phyloP scores from a whole-genome alignment of 2,888 invertebrate species.

The Microctonus hyperodae region DNA sequence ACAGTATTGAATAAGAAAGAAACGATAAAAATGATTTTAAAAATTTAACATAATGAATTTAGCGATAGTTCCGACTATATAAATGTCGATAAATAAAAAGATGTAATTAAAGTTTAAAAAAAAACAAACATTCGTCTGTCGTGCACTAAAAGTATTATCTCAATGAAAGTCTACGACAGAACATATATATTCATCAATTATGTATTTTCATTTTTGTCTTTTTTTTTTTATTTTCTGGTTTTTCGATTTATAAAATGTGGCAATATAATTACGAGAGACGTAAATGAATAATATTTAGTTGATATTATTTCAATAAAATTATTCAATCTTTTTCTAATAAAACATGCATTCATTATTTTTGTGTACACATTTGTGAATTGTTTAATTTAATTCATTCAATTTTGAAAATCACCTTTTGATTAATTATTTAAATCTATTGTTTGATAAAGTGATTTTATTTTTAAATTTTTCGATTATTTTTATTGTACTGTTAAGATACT shows the following conservation, averaged over 20 bases:
- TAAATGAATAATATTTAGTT: slow-evolving; percentile 11
- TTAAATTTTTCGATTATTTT: too few relatives aligned
- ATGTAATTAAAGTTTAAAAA: slow-evolving; percentile 3
- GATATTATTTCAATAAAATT: neutral
- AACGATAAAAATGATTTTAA: neutral
- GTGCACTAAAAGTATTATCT: slow-evolving; percentile 24
- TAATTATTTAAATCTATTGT: too few relatives aligned
- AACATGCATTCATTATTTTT: neutral
- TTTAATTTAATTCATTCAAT: too few relatives aligned
- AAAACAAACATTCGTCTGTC: slow-evolving; percentile 14
- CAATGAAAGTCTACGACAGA: neutral
- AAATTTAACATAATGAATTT: slow-evolving; percentile 8
- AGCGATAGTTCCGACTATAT: slow-evolving; percentile 13
- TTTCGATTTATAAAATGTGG: slow-evolving; percentile 21
- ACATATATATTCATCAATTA: slow-evolving; percentile 13
- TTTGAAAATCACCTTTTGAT: too few relatives aligned
- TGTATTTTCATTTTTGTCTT: slow-evolving; percentile 9
- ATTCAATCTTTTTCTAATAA: slow-evolving; percentile 11
- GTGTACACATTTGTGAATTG: neutral
- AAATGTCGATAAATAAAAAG: slow-evolving; percentile 5
- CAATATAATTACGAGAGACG: slow-evolving; percentile 21
- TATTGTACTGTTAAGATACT: too few relatives aligned
- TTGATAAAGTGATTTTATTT: too few relatives aligned
- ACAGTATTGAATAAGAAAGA: slow-evolving; percentile 15
- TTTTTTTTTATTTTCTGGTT: neutral